phyloP scores from a whole-genome alignment of 2,888 invertebrate species.

The Spatulosminthurus flaviceps region DNA sequence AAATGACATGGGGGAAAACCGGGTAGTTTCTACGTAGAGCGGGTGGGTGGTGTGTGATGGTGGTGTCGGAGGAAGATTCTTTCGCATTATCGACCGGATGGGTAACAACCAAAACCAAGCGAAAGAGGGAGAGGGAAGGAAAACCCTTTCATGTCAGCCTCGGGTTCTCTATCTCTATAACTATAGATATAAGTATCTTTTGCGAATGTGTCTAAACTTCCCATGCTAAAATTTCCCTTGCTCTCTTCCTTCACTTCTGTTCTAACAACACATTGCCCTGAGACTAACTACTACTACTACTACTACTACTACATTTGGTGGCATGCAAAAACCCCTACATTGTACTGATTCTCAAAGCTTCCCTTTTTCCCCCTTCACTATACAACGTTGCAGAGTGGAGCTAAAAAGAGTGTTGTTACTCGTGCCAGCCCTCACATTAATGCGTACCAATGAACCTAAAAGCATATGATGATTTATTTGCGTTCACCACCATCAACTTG shows the following conservation, averaged over 20 bases:
- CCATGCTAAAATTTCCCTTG: background rate
- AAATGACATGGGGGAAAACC: constrained; percentile 37
- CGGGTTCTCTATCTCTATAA: background rate
- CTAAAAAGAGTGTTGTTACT: too few relatives aligned
- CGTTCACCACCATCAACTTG: constrained; percentile 20
- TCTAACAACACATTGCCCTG: background rate
- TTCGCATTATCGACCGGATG: constrained; percentile 45
- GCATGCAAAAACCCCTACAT: background rate
- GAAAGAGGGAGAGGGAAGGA: constrained; percentile 28
- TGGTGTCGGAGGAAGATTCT: constrained; percentile 39
- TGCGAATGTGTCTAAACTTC: background rate
- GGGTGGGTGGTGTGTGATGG: constrained; percentile 43
- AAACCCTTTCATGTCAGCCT: constrained; percentile 36
- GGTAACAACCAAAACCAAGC: constrained; percentile 23
- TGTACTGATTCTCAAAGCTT: background rate
- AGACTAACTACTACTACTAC: background rate
- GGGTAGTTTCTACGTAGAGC: constrained; percentile 27
- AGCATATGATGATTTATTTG: constrained; percentile 34
- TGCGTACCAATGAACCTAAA: constrained; percentile 19
- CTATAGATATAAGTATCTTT: background rate
- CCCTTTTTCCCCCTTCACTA: constrained; percentile 22
- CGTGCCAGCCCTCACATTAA: constrained; percentile 36
- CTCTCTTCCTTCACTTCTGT: background rate
- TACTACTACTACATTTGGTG: too few relatives aligned
- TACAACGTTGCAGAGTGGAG: background rate